Evolutionary conservation across 1,140 invertebrate genomes (phyloP), one percentile per base, ranked within the genome.

Genomic region (Bombus pascuorum): DNA sequence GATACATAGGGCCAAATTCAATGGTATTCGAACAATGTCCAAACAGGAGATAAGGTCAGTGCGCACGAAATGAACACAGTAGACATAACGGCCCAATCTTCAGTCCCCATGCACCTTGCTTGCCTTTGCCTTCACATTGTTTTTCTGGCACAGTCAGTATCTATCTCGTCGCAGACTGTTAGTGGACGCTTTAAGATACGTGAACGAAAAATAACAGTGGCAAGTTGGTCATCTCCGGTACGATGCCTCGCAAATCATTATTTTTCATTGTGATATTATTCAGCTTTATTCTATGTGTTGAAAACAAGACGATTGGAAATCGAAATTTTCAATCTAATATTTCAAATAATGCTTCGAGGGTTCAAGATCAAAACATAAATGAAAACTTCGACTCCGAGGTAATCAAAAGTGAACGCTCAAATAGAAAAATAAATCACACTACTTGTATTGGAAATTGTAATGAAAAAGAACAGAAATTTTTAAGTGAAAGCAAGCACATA

Each of bases 11-110:
- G 59, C 53, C n/a, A 65, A 81, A 86, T 87, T 89, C 34, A 47
- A 82, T 62, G 85, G 88, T 89, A 91, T 91, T 66, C 79, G 84
- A 91, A 86, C 86, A 90, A 90, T 90, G 89, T 90, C 80, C 86
- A 90, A 91, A 91, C 90, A 91, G 92, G 90, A 93, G 91, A 93
- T 93, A 92, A 91, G 92, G 91, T 92, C 91, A 89, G 71, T 79
- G 89, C 86, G 71, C 88, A 90, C 82, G 66, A 74, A 92, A 87
- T 86, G 82, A 89, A 91, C 74, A 68, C 83, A 80, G 73, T 76
- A 78, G 70, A 74, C 77, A 57, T 59, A 86, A 83, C 82, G 87
- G 89, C 74, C 88, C 90, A 88, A 89, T 92, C 89, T 92, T 89
- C 89, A 87, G 73, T 92, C 87, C 85, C 62, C 81, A 72, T 85